Evolutionary conservation across 2,113 vertebrate species (phyloP).

Genomic region (Anser brachyrhynchus): DNA sequence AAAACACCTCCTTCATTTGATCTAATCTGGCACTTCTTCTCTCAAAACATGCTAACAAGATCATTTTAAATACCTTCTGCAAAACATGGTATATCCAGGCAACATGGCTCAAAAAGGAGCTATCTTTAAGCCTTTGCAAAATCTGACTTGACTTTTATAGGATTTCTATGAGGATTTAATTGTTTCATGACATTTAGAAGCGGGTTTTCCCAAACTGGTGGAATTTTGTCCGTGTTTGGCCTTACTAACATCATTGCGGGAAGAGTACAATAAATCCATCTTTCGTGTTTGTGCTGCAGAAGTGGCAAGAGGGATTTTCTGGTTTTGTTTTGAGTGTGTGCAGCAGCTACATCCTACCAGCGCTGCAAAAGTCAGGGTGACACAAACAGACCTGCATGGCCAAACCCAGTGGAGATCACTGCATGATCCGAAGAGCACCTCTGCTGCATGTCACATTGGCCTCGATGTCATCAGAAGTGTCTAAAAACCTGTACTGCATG

Average conservation of each 20-base stretch:
- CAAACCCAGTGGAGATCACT: not conserved
- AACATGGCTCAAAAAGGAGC: not conserved
- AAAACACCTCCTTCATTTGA: slow-evolving; percentile 36
- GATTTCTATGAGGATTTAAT: not conserved
- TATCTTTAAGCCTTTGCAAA: not conserved
- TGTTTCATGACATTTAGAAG: slow-evolving; percentile 16
- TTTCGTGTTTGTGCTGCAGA: not conserved
- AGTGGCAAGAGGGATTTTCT: not conserved
- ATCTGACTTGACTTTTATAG: not conserved
- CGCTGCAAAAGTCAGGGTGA: not conserved
- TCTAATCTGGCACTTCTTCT: slow-evolving; percentile 12
- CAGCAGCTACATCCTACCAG: not conserved
- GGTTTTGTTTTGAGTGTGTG: not conserved
- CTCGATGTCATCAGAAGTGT: not conserved
- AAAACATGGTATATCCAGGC: not conserved
- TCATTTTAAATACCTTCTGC: slow-evolving; percentile 22
- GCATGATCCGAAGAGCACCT: not conserved
- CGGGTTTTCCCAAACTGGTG: not conserved
- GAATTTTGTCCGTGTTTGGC: not conserved
- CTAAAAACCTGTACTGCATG: not conserved
- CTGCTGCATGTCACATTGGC: not conserved
- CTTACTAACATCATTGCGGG: not conserved
- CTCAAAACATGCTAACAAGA: slow-evolving; percentile 19
- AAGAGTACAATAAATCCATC: not conserved
- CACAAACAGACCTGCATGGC: not conserved